A percentile compares a stretch with the other conserved stretches of the same genome.
Conservation (phyloP, 2,888 invertebrate genomes). For the Pammene fasciana region DNA sequence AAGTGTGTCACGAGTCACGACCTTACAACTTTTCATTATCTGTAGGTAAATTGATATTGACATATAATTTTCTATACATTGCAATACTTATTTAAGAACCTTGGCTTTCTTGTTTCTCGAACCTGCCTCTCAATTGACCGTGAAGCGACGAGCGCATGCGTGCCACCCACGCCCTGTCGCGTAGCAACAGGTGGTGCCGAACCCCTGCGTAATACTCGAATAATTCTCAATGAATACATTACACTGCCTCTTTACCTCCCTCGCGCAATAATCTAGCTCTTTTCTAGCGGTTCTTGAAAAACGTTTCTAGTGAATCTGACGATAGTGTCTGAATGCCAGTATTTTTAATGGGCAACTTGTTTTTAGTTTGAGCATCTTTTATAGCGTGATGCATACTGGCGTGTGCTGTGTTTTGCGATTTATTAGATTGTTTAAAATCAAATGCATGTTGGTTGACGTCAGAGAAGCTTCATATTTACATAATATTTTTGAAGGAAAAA, state of each 20-base stretch:
- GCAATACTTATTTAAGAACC: neutral
- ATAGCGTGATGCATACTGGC: conserved; percentile 12
- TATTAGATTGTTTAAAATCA: conserved; percentile 16
- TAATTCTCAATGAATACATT: conserved; percentile 40
- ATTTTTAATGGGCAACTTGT: conserved; percentile 29
- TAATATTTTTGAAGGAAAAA: too few relatives aligned
- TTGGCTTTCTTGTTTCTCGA: neutral
- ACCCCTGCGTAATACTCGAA: conserved; percentile 28
- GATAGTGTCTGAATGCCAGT: neutral
- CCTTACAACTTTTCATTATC: neutral
- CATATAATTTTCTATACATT: neutral
- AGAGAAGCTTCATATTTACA: neutral
- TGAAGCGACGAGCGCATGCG: conserved; percentile 44
- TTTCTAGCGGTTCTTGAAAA: conserved; percentile 12
- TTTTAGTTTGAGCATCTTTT: conserved; percentile 23
- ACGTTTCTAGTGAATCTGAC: neutral
- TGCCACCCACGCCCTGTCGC: conserved; percentile 37
- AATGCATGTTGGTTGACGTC: neutral
- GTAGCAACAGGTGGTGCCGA: conserved; percentile 48
- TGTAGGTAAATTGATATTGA: neutral
- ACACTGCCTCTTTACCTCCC: conserved; percentile 37
- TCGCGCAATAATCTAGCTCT: neutral
- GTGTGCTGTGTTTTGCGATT: conserved; percentile 8
- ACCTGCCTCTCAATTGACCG: conserved; percentile 28
- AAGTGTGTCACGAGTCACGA: neutral